Percentiles rank a stretch among this genome's conserved stretches.
phyloP scores from a whole-genome alignment of 2,797 vertebrate species.

The Echeneis naucrates region DNA sequence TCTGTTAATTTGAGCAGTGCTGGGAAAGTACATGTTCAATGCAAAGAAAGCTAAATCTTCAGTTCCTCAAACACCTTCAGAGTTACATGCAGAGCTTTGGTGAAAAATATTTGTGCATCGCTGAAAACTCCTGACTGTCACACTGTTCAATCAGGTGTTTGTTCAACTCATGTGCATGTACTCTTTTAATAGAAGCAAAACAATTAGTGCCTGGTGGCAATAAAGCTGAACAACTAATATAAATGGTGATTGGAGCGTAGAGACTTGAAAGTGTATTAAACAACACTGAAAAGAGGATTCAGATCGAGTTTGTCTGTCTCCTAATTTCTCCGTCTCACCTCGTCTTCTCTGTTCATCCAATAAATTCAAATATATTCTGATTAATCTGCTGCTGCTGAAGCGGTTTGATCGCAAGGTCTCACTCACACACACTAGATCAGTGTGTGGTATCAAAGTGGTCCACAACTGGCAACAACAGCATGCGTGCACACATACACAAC shows the following conservation, averaged over 20 bases:
- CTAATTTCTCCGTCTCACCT: neutral
- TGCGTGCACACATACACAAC: slow-evolving; percentile 29
- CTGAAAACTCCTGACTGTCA: slow-evolving; percentile 21
- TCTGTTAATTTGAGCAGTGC: no score
- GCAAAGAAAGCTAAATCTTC: no score
- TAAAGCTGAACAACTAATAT: neutral
- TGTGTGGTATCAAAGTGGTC: slow-evolving; percentile 37
- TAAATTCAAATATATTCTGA: slow-evolving; percentile 36
- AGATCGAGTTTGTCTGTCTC: slow-evolving; percentile 12
- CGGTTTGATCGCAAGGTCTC: slow-evolving; percentile 53
- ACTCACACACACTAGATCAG: slow-evolving; percentile 40
- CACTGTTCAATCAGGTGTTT: neutral
- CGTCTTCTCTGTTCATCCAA: slow-evolving; percentile 7
- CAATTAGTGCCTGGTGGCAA: slow-evolving; percentile 14
- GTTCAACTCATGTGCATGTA: neutral
- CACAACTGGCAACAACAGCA: neutral
- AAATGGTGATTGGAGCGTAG: neutral
- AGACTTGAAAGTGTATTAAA: neutral
- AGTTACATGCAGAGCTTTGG: neutral
- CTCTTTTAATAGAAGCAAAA: slow-evolving; percentile 12
- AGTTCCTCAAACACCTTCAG: neutral
- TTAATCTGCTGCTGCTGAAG: slow-evolving; percentile 54
- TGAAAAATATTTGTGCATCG: neutral
- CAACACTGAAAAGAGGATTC: no score
- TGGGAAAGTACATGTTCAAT: no score